Percentiles rank a stretch among this genome's conserved stretches.
These are phyloP conservation scores for Diorhabda elongata DNA, from an alignment of 1,140 invertebrate genomes.

Conservation along the genomic window DNA sequence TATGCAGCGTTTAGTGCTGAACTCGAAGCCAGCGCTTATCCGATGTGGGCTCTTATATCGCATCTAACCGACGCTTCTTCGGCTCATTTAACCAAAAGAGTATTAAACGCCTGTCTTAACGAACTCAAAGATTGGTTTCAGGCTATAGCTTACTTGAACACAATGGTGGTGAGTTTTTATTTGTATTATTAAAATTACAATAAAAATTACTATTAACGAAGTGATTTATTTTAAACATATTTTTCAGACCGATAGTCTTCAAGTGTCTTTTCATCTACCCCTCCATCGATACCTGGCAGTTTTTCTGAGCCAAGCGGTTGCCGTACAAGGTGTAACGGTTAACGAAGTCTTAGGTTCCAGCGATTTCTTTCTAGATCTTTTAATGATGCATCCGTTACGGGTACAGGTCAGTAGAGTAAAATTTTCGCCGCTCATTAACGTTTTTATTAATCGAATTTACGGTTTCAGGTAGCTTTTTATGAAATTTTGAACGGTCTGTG, in stretches of 20 bases:
- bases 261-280: constrained; percentile 93
- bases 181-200: constrained; percentile 1
- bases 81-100: constrained; percentile 66
- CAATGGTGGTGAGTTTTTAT: constrained; percentile 57
- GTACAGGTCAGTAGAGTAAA: constrained; percentile 72
- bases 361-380: constrained; percentile 73
- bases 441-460: no score
- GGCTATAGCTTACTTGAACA: constrained; percentile 68
- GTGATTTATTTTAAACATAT: constrained; percentile 8
- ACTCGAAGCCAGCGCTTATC: constrained; percentile 91
- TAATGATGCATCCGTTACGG: constrained; percentile 85
- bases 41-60: constrained; percentile 92
- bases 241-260: constrained; percentile 65
- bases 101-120: constrained; percentile 68
- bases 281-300: constrained; percentile 91
- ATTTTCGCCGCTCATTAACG: not conserved
- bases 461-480: constrained; percentile 82
- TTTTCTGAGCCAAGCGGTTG: constrained; percentile 85
- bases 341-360: constrained; percentile 73
- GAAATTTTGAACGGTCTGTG: constrained; percentile 92
- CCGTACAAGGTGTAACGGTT: constrained; percentile 72
- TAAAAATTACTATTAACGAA: not conserved
- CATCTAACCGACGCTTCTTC: constrained; percentile 75
- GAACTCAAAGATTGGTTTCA: constrained; percentile 84
- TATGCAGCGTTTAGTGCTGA: constrained; percentile 96